phyloP scores from a whole-genome alignment of 92 coral and sea anemone genomes.

The Virgularia gustaviana region DNA sequence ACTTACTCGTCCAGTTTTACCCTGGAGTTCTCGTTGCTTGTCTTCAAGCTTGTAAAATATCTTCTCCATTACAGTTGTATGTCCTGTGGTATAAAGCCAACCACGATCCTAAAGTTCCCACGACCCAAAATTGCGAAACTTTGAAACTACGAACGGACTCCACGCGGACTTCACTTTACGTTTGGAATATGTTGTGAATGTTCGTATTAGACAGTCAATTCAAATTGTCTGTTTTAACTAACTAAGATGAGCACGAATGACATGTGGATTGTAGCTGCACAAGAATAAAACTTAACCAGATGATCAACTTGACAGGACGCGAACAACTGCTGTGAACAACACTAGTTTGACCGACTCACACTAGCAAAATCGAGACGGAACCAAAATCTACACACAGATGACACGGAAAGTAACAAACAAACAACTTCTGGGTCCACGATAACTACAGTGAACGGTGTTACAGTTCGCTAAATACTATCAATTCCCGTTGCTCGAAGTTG shows the following conservation, averaged over 20 bases:
- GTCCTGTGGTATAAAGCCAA: background rate
- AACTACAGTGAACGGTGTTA: background rate
- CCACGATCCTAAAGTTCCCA: slow-evolving; percentile 8
- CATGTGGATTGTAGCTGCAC: background rate
- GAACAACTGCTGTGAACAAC: background rate
- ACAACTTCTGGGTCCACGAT: background rate
- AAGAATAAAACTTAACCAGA: background rate
- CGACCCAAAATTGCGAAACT: background rate
- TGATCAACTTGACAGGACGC: background rate
- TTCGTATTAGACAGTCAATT: background rate
- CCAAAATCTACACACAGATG: background rate
- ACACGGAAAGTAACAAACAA: background rate
- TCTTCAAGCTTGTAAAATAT: slow-evolving; percentile 52
- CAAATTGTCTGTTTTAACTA: background rate
- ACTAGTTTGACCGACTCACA: background rate
- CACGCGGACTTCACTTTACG: too few relatives aligned
- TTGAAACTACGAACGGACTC: background rate
- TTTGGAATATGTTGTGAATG: background rate
- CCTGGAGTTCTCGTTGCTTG: slow-evolving; percentile 69
- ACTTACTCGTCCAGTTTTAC: slow-evolving; percentile 97
- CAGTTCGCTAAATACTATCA: slow-evolving; percentile 9
- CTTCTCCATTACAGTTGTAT: slow-evolving; percentile 10
- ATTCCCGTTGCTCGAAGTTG: background rate
- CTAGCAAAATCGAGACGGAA: background rate
- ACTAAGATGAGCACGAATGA: background rate